Percentiles rank a stretch among this genome's conserved stretches.
Conservation (phyloP, 2,797 vertebrate genomes). For the Pachyuromys duprasi region DNA sequence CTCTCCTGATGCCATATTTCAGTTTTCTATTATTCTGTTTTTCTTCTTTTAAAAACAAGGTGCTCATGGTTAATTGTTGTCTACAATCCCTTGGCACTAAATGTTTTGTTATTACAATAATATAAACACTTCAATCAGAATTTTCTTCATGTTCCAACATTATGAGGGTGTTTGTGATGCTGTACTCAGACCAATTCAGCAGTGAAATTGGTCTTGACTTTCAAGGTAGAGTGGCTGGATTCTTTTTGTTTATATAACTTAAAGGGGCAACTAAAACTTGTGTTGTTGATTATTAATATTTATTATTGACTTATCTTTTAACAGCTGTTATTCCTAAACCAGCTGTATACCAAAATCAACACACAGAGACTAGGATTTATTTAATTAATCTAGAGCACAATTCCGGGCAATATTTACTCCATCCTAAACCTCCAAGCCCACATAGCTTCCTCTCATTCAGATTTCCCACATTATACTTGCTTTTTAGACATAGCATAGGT, state of each 20-base stretch:
- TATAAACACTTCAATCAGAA: neutral
- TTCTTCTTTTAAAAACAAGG: neutral
- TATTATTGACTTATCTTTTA: too few relatives aligned
- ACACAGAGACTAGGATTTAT: too few relatives aligned
- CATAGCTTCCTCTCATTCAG: too few relatives aligned
- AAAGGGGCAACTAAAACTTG: neutral
- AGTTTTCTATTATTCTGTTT: neutral
- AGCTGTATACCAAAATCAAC: too few relatives aligned
- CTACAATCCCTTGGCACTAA: neutral
- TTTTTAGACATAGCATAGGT: too few relatives aligned
- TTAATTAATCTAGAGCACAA: too few relatives aligned
- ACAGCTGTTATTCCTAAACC: too few relatives aligned
- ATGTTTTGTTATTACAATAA: neutral
- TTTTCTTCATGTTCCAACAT: neutral
- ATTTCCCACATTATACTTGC: too few relatives aligned
- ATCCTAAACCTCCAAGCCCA: too few relatives aligned
- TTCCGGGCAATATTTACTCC: too few relatives aligned
- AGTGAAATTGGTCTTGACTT: neutral
- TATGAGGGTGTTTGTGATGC: neutral
- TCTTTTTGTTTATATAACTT: neutral
- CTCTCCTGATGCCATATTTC: neutral
- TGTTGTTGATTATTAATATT: too few relatives aligned
- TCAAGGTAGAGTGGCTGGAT: neutral
- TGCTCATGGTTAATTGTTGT: constrained; percentile 16
- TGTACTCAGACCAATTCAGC: neutral